These are phyloP conservation scores for Ormyrus labotus DNA, from an alignment of 2,888 invertebrate genomes.

Conservation along the genomic window DNA sequence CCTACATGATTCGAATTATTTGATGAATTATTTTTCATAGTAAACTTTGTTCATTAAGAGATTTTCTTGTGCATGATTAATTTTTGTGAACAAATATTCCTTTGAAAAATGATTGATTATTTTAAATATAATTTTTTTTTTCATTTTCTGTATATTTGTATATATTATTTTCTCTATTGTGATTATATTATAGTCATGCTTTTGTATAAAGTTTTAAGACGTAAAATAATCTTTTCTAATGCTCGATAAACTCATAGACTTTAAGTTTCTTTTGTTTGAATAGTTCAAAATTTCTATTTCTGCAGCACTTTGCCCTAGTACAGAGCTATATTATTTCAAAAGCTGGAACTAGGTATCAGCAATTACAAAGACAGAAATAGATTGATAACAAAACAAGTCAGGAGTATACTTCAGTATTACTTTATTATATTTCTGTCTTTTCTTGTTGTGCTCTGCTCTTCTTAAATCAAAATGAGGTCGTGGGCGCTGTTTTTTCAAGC, in stretches of 20 bases:
- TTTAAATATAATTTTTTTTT: neutral
- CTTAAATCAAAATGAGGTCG: constrained; percentile 30
- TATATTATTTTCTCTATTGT: constrained; percentile 9
- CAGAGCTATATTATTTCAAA: constrained; percentile 21
- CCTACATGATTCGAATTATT: no score
- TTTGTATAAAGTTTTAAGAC: neutral
- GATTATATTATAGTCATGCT: neutral
- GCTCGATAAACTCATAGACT: constrained; percentile 4
- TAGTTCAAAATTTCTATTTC: constrained; percentile 28
- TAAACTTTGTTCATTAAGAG: no score
- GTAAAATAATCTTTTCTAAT: neutral
- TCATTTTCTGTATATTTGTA: constrained; percentile 37
- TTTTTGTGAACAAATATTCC: neutral
- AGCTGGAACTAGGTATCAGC: neutral
- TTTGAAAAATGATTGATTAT: constrained; percentile 5
- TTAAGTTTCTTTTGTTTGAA: constrained; percentile 32
- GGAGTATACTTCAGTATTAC: no score
- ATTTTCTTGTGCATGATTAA: no score
- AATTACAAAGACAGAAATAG: constrained; percentile 25
- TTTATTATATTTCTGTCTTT: constrained; percentile 26
- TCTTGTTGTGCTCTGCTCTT: constrained; percentile 19
- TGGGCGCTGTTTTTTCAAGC: constrained; percentile 66
- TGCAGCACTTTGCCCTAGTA: constrained; percentile 26
- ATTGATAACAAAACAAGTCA: neutral
- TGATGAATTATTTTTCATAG: no score